Conservation (phyloP, 2,797 vertebrate species). For the Eurystomus glaucurus region DNA sequence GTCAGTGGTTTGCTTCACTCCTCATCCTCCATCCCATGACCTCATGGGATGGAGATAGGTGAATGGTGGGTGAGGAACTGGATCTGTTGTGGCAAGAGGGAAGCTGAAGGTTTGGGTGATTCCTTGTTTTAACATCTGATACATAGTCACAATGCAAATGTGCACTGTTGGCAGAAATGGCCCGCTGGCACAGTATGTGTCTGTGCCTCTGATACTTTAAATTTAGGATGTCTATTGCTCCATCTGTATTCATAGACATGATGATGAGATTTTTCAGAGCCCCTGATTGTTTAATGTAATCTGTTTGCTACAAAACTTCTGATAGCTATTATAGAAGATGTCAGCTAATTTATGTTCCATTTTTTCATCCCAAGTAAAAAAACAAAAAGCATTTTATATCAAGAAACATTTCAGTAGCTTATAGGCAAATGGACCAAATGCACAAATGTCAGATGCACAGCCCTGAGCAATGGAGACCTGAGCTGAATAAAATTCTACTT, state of each 20-base stretch:
- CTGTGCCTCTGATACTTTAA: slow-evolving; percentile 29
- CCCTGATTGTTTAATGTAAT: slow-evolving; percentile 29
- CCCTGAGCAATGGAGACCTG: slow-evolving; percentile 5
- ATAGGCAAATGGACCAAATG: slow-evolving; percentile 30
- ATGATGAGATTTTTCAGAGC: not conserved
- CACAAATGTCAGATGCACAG: slow-evolving; percentile 40
- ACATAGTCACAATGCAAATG: not conserved
- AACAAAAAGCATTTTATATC: not conserved
- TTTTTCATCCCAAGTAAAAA: not conserved
- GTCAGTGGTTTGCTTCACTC: not conserved
- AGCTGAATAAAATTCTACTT: slow-evolving; percentile 50
- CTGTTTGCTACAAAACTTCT: slow-evolving; percentile 29
- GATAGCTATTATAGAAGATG: slow-evolving; percentile 44
- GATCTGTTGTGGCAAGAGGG: rapidly evolving
- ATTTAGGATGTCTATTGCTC: slow-evolving; percentile 9
- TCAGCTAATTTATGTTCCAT: slow-evolving; percentile 37
- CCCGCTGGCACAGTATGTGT: slow-evolving; percentile 36
- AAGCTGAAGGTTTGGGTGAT: not conserved
- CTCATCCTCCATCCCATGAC: not conserved
- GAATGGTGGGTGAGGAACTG: not conserved
- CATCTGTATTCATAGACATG: not conserved
- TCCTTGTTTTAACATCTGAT: not conserved
- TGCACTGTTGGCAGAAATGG: not conserved
- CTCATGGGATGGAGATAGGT: not conserved
- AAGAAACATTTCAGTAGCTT: slow-evolving; percentile 21